Base-by-base conservation (phyloP, 2,113 vertebrate species). In the Rhabdornis inornatus region DNA sequence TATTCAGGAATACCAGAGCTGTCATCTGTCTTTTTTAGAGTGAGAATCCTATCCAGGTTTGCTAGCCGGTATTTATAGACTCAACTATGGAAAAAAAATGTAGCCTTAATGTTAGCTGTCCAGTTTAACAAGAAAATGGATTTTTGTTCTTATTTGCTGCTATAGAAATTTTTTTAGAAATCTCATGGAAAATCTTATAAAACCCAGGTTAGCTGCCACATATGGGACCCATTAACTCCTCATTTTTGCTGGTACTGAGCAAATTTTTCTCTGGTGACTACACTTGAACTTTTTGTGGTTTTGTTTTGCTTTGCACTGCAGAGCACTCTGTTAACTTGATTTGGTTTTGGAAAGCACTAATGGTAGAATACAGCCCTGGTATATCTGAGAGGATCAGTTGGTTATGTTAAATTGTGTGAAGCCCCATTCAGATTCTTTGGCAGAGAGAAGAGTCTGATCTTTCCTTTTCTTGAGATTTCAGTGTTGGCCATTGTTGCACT, bases 211-310 rank as follows among this genome's bases (percentile, higher is more conserved):
- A 95, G 95, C 91, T 95, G 75, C 79, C 85, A 89, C 98, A 98
- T 97, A 90, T 97, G 98, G 97, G 91, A 97, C 57, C 61, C 64
- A 97, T 98, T 98, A 97, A 79, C 91, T 98, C 84, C 83, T 97
- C 93, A 96, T 98, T 98, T 97, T 94, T 98, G 96, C 95, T 97
- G 81, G 94, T 97, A 97, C 97, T 96, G 96, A 96, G 95, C 95
- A 98, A 97, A 98, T 98, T 97, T 98, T 98, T 98, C 91, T 97
- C 93, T 94, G 79, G 94, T 98, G 98, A 98, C 97, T 97, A 92
- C 56, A 87, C 64, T 79, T 83, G 90, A 97, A 96, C 90, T 84
- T 87, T 78, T 77, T 84, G 72, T 96, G 87, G 17, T 94, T 97
- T 97, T 96, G 81, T 97, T 98, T 98, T 95, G 85, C 86, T 97